A percentile compares a stretch with the other conserved stretches of the same genome.
Evolutionary conservation across 1,140 invertebrate species (phyloP).

Genomic region (Drosophila nebulosa): DNA sequence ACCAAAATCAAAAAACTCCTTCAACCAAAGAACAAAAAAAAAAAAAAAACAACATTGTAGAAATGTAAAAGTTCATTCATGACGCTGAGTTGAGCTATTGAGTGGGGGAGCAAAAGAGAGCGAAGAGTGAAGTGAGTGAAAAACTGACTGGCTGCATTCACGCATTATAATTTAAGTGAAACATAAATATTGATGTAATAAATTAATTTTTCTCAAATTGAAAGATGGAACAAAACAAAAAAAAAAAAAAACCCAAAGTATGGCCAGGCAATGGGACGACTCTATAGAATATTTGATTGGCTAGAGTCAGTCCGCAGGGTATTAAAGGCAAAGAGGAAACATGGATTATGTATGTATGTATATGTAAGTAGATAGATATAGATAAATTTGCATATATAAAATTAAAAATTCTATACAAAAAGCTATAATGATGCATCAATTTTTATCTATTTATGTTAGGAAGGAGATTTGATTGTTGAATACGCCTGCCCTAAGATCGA

Average conservation of each 20-base stretch:
- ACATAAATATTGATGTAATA: constrained; percentile 80
- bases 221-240: constrained; percentile 43
- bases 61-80: constrained; percentile 51
- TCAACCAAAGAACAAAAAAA: constrained; percentile 7
- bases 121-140: background rate
- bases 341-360: background rate
- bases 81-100: background rate
- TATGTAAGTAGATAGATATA: no score
- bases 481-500: no score
- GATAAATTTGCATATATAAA: no score
- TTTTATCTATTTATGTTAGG: no score
- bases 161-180: constrained; percentile 80
- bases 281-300: constrained; percentile 15
- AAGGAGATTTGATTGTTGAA: no score
- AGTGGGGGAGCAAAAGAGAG: constrained; percentile 29
- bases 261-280: background rate
- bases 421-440: no score
- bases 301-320: background rate
- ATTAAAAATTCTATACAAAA: no score
- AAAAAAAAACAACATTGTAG: constrained; percentile 14
- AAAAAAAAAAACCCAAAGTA: no score
- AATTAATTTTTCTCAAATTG: constrained; percentile 74
- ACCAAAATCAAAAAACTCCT: background rate
- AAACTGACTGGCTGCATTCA: constrained; percentile 64
- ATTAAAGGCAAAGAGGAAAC: background rate